Percentiles rank a stretch among this genome's conserved stretches.
Conservation (phyloP, 2,888 invertebrate species). For the Erannis defoliaria region DNA sequence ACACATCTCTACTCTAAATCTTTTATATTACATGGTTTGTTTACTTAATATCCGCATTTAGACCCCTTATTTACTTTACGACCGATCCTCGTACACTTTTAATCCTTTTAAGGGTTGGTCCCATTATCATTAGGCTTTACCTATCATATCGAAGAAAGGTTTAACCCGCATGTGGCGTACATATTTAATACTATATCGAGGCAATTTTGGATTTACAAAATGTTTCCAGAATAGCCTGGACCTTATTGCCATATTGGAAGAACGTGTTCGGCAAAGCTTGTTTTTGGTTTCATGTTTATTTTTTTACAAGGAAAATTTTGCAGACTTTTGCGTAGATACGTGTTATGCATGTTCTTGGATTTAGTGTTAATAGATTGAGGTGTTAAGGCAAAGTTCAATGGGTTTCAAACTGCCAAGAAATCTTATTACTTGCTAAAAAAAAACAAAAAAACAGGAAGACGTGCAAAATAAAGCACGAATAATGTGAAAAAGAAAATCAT, state of each 20-base stretch:
- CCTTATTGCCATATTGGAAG: conserved; percentile 20
- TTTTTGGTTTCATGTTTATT: background rate
- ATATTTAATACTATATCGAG: conserved; percentile 40
- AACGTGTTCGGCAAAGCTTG: background rate
- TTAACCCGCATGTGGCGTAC: conserved; percentile 36
- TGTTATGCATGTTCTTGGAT: background rate
- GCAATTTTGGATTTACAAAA: conserved; percentile 29
- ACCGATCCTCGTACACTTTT: conserved; percentile 48
- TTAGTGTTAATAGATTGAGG: background rate
- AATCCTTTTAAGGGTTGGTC: conserved; percentile 54
- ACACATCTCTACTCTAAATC: conserved; percentile 11
- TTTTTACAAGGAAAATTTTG: background rate
- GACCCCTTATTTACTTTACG: conserved; percentile 42
- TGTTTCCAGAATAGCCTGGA: conserved; percentile 22
- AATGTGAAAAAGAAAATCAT: conserved; percentile 23
- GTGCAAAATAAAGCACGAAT: background rate
- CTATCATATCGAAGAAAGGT: conserved; percentile 55
- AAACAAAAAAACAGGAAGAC: conserved; percentile 2
- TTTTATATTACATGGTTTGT: conserved; percentile 38
- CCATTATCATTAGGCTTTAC: conserved; percentile 57
- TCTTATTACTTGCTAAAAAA: background rate
- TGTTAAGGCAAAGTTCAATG: background rate
- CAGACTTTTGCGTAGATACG: background rate
- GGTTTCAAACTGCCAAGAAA: background rate
- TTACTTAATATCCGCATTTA: conserved; percentile 40